A percentile compares a stretch with the other conserved stretches of the same genome.
Evolutionary conservation across 1,140 invertebrate genomes (phyloP).

Genomic region (Meloidogyne floridensis): DNA sequence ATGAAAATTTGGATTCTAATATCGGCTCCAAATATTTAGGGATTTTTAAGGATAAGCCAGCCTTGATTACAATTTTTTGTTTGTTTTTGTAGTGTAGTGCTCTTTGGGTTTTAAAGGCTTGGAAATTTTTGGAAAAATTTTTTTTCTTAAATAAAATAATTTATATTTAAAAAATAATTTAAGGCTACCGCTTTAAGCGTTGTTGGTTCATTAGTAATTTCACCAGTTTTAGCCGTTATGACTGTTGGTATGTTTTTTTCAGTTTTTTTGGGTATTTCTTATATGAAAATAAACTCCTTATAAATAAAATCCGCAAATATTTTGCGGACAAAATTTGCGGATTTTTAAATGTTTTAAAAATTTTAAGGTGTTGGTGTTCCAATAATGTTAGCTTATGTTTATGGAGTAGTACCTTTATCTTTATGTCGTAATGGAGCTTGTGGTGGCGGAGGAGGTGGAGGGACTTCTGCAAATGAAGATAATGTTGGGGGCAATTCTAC

Average conservation of each 20-base stretch:
- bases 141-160: too few species aligned
- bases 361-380: slow-evolving; percentile 47
- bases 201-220: slow-evolving; percentile 72
- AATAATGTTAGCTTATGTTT: slow-evolving; percentile 91
- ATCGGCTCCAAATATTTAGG: too few species aligned
- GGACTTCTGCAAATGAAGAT: neutral
- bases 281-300: too few species aligned
- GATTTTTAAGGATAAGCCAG: too few species aligned
- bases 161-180: neutral
- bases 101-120: too few species aligned
- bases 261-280: neutral
- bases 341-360: neutral
- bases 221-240: slow-evolving; percentile 83
- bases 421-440: slow-evolving; percentile 86
- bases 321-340: too few species aligned
- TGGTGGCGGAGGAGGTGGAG: slow-evolving; percentile 1
- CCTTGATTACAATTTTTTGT: too few species aligned
- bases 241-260: slow-evolving; percentile 73
- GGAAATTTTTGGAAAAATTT: too few species aligned
- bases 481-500: neutral
- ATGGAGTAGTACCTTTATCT: slow-evolving; percentile 87
- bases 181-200: slow-evolving; percentile 73
- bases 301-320: too few species aligned
- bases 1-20: too few species aligned
- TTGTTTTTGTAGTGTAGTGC: too few species aligned